Evolutionary conservation across 2,888 invertebrate species (phyloP), one percentile per base, ranked within the genome.

Genomic region (Ormyrus nitidulus): DNA sequence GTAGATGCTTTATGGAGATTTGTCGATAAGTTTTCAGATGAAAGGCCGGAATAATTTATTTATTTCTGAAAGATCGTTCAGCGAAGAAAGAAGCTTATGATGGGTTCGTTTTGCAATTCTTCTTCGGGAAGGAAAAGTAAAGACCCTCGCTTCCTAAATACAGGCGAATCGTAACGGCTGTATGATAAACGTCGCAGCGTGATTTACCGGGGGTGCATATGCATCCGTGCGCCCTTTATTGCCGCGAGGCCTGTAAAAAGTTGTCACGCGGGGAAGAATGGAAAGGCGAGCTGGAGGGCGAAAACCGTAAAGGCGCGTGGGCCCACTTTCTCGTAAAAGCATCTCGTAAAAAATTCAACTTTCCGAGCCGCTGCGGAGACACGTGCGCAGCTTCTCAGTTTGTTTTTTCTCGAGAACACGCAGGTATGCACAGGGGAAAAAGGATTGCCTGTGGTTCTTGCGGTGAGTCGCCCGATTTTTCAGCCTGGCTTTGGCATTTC

Each of bases 201-300:
- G 70, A 79, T 79, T 79, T 75, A 79, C 64, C 59, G 65, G 44
- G 34, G 34, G 54, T 58, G 65, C 75, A 69, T 71, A 71, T 61
- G 75, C 70, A 71, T 70, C 34, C 49, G 56, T 48, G 70, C 58
- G 54, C 6, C 69, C 75, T 79, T 79, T 79, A 79, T 75, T 75
- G 75, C 75, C n/a, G 8, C 11, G 19, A 51, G 48, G 44, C 13
- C 49, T 7, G 62, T 64, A 77, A 77, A 70, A 77, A 77, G 69
- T 8, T n/a, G 49, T 46, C 34, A 51, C 51, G 59, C 68, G 9
- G 48, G 70, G 58, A 70, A 59, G 49, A 46, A 54, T 11, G 49
- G 53, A n/a, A 13, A 13, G 44, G 9, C 13, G 51, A 53, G 19
- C 56, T 7, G 7, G 19, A 11, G 6, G 44, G 8, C 13, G 59